These are phyloP conservation scores for Kryptolebias ocellatus DNA, from an alignment of 2,797 vertebrate genomes.

Conservation along the genomic window DNA sequence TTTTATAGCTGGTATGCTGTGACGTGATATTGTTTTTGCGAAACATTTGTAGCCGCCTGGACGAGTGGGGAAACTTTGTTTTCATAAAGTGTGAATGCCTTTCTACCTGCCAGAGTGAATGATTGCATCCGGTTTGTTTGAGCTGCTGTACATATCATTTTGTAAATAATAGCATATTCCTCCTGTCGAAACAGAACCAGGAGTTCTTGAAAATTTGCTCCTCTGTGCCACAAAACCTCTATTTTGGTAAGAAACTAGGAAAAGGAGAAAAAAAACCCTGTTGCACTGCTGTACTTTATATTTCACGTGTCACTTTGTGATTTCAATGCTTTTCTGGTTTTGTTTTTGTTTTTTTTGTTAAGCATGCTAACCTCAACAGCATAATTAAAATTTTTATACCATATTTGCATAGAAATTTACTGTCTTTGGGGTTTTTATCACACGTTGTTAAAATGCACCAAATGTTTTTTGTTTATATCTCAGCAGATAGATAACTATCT, in stretches of 20 bases:
- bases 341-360: slow-evolving; percentile 38
- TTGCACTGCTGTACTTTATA: slow-evolving; percentile 84
- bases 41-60: slow-evolving; percentile 35
- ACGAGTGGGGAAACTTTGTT: slow-evolving; percentile 17
- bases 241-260: slow-evolving; percentile 81
- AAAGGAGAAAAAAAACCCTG: slow-evolving; percentile 56
- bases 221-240: slow-evolving; percentile 68
- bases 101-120: slow-evolving; percentile 51
- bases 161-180: slow-evolving; percentile 77
- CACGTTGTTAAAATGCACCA: not conserved
- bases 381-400: slow-evolving; percentile 79
- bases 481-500: no score
- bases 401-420: slow-evolving; percentile 62
- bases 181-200: slow-evolving; percentile 50
- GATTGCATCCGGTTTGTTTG: slow-evolving; percentile 7
- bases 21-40: slow-evolving; percentile 32
- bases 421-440: slow-evolving; percentile 6
- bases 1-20: slow-evolving; percentile 38
- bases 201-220: slow-evolving; percentile 51
- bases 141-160: slow-evolving; percentile 66
- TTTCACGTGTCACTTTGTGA: slow-evolving; percentile 82
- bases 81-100: slow-evolving; percentile 44
- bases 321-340: slow-evolving; percentile 70
- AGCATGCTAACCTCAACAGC: slow-evolving; percentile 62
- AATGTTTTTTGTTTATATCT: no score